These are phyloP conservation scores for Gopherus evgoodei DNA, from an alignment of 2,113 vertebrate genomes.

Conservation along the genomic window DNA sequence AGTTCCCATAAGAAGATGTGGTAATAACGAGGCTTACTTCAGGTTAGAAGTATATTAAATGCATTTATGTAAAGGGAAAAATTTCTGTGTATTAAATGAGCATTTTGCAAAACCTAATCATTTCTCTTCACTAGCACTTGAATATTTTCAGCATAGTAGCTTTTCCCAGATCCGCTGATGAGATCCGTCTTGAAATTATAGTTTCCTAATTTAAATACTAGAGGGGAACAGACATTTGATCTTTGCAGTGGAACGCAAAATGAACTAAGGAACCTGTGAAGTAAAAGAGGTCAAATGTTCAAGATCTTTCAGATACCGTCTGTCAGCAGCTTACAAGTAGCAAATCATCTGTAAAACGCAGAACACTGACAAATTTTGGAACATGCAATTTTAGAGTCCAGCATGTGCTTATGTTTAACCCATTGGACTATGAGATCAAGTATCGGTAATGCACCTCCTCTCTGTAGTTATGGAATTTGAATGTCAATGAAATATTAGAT, in stretches of 20 bases:
- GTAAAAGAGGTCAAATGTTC: constrained; percentile 45
- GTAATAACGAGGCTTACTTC: constrained; percentile 2
- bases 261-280: constrained; percentile 43
- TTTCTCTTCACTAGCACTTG: not conserved
- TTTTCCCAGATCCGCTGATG: not conserved
- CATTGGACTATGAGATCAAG: not conserved
- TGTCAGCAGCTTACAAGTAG: constrained; percentile 25
- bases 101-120: not conserved
- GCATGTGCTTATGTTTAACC: not conserved
- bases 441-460: not conserved
- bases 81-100: not conserved
- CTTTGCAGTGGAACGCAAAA: constrained; percentile 47
- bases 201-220: constrained; percentile 34
- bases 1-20: constrained; percentile 58
- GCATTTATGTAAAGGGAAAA: not conserved
- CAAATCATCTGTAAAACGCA: constrained; percentile 48
- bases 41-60: not conserved
- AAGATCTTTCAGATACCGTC: constrained; percentile 25
- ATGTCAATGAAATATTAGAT: constrained; percentile 37
- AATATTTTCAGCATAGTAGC: not conserved
- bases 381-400: constrained; percentile 1
- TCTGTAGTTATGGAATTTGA: constrained; percentile 23
- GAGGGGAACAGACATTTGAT: constrained; percentile 26
- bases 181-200: not conserved
- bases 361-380: not conserved